A percentile compares a stretch with the other conserved stretches of the same genome.
Evolutionary conservation across 2,888 invertebrate species (phyloP).

Genomic region (Creontiades dilutus): DNA sequence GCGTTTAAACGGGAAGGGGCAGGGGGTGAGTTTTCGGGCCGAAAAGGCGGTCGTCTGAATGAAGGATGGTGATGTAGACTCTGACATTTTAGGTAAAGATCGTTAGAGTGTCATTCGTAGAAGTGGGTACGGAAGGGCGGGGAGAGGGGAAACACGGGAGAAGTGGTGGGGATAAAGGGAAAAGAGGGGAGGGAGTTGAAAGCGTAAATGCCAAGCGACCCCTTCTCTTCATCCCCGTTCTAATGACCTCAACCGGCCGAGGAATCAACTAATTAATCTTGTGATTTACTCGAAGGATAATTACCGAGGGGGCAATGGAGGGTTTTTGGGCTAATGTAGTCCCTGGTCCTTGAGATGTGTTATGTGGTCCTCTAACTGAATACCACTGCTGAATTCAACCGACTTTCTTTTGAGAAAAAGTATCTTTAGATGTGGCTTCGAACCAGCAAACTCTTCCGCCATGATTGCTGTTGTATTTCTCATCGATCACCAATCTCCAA

Average conservation of each 20-base stretch:
- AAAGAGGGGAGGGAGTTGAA: slow-evolving; percentile 43
- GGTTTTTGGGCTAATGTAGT: slow-evolving; percentile 10
- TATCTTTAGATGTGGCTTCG: too few relatives aligned
- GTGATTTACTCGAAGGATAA: slow-evolving; percentile 73
- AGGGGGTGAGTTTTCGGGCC: background rate
- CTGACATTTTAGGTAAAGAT: slow-evolving; percentile 67
- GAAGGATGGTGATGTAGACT: slow-evolving; percentile 49
- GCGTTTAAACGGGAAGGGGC: background rate
- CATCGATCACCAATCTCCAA: too few relatives aligned
- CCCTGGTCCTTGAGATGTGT: background rate
- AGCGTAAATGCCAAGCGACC: slow-evolving; percentile 63
- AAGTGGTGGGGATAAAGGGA: background rate
- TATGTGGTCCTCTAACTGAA: background rate
- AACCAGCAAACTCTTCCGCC: too few relatives aligned
- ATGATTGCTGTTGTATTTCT: too few relatives aligned
- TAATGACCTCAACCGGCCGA: slow-evolving; percentile 62
- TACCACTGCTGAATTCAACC: background rate
- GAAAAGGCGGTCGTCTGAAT: slow-evolving; percentile 26
- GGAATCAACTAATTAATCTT: slow-evolving; percentile 74
- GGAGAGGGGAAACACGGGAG: background rate
- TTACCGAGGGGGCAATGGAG: slow-evolving; percentile 47
- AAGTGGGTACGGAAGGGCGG: background rate
- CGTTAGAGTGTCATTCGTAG: slow-evolving; percentile 68
- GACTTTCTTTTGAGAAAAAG: background rate
- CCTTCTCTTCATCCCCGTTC: slow-evolving; percentile 58